These are phyloP conservation scores for Bellardia pandia DNA, from an alignment of 2,888 invertebrate genomes.

Conservation along the genomic window DNA sequence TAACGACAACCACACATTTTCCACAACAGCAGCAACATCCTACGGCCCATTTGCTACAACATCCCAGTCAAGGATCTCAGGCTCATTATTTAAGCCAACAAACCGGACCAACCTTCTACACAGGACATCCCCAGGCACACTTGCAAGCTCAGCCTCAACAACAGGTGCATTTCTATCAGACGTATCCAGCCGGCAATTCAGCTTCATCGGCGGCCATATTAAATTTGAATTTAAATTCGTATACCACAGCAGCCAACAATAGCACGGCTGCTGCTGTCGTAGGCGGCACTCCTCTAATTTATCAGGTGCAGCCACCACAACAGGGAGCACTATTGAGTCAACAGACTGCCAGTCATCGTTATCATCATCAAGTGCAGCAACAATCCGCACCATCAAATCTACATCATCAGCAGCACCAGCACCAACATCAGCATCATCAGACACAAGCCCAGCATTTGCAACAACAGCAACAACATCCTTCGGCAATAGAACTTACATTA, in stretches of 20 bases:
- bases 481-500: conserved; percentile 64
- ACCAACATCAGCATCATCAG: conserved; percentile 36
- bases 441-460: conserved; percentile 44
- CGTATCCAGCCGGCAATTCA: conserved; percentile 77
- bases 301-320: conserved; percentile 77
- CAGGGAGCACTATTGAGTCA: conserved; percentile 62
- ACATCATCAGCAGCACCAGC: conserved; percentile 60
- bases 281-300: conserved; percentile 74
- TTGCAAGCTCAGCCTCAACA: conserved; percentile 74
- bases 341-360: conserved; percentile 62
- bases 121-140: conserved; percentile 74
- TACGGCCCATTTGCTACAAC: conserved; percentile 63
- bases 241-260: conserved; percentile 78
- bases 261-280: conserved; percentile 68
- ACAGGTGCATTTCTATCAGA: conserved; percentile 80
- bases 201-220: conserved; percentile 78
- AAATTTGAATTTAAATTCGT: conserved; percentile 87
- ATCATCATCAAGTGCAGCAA: conserved; percentile 67
- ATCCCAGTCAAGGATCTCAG: conserved; percentile 69
- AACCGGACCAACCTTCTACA: conserved; percentile 73
- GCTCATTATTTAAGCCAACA: conserved; percentile 74
- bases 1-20: conserved; percentile 76
- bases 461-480: conserved; percentile 61
- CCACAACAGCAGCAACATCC: conserved; percentile 77
- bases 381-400: conserved; percentile 40